Conservation (phyloP, 2,113 vertebrate genomes). For the Phaethon lepturus region DNA sequence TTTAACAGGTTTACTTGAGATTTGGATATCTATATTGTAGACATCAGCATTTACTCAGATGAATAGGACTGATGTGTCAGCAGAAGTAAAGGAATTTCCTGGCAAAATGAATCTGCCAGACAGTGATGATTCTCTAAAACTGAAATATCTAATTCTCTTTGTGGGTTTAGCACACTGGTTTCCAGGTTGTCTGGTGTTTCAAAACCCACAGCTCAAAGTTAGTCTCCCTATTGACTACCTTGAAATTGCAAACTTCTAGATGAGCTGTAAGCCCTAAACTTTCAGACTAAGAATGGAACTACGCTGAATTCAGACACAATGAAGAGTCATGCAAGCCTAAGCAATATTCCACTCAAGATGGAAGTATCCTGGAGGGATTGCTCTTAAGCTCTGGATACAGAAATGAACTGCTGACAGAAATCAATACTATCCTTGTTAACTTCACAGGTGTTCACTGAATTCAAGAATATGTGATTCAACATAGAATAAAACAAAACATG, state of each 20-base stretch:
- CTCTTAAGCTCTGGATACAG: not conserved
- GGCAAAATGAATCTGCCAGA: not conserved
- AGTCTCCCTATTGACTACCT: not conserved
- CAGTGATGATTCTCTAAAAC: not conserved
- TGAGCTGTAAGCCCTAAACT: not conserved
- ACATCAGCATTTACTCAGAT: not conserved
- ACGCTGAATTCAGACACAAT: not conserved
- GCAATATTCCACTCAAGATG: not conserved
- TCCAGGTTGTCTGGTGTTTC: not conserved
- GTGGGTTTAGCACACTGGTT: not conserved
- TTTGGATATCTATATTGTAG: slow-evolving; percentile 18
- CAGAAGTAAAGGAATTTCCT: not conserved
- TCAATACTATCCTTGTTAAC: not conserved
- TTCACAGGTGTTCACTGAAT: not conserved
- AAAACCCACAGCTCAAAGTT: not conserved
- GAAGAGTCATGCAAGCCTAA: not conserved
- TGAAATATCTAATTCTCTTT: not conserved
- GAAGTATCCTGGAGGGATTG: not conserved
- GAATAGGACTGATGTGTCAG: not conserved
- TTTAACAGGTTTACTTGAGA: not conserved
- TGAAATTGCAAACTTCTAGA: not conserved
- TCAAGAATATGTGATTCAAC: not conserved
- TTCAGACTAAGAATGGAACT: not conserved
- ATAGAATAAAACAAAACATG: not conserved
- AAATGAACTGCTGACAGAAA: not conserved